Evolutionary conservation across 2,888 invertebrate species (phyloP).

Genomic region (Drosophila testacea): DNA sequence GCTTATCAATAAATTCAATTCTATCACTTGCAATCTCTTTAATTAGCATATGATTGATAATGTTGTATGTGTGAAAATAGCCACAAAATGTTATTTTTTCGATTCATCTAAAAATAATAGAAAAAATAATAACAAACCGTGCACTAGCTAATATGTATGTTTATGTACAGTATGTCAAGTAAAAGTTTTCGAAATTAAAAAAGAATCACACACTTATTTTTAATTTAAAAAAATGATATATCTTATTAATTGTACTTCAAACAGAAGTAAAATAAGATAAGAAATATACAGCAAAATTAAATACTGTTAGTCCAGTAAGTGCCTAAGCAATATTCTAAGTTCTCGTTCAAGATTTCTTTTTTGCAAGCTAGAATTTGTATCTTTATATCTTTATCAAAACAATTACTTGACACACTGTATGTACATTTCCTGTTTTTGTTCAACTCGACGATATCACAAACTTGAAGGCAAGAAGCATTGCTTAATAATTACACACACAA

Average conservation of each 20-base stretch:
- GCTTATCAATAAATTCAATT: conserved; percentile 5
- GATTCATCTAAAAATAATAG: not conserved
- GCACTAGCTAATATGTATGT: not conserved
- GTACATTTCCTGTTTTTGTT: conserved; percentile 50
- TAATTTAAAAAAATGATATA: too few species aligned
- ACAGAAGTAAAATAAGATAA: too few species aligned
- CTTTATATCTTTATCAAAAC: not conserved
- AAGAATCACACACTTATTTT: too few species aligned
- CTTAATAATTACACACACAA: conserved; percentile 40
- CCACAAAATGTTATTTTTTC: not conserved
- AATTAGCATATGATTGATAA: not conserved
- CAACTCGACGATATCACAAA: conserved; percentile 22
- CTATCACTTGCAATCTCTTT: conserved; percentile 3
- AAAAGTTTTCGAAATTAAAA: too few species aligned
- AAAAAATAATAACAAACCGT: conserved; percentile 7
- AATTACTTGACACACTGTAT: not conserved
- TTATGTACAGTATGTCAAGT: not conserved
- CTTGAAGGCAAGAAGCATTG: conserved; percentile 27
- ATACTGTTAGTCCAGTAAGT: too few species aligned
- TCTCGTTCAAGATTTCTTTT: too few species aligned
- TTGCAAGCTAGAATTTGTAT: not conserved
- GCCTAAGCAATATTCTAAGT: too few species aligned
- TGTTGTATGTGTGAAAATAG: not conserved
- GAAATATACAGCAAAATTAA: too few species aligned
- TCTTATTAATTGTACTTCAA: too few species aligned